Evolutionary conservation across 1,140 invertebrate genomes (phyloP).

Genomic region (Sycophaga agraensis): DNA sequence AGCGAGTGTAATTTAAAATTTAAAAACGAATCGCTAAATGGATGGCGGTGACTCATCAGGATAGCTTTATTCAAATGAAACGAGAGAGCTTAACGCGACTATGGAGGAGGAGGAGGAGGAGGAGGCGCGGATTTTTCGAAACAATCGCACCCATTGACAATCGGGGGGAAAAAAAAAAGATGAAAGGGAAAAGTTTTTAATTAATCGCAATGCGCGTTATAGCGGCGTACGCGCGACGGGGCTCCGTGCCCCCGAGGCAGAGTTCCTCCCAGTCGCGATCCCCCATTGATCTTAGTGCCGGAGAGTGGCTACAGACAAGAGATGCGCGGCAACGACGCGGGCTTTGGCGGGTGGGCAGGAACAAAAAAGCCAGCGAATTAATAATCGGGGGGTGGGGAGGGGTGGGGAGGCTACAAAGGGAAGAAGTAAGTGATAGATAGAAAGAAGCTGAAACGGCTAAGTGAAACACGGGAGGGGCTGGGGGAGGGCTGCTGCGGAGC

Average conservation of each 20-base stretch:
- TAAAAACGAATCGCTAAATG: too few relatives aligned
- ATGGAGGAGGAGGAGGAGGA: too few relatives aligned
- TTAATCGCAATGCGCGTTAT: background rate
- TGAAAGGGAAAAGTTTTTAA: constrained; percentile 4
- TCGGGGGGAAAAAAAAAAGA: background rate
- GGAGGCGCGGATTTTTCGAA: too few relatives aligned
- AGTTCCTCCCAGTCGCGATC: background rate
- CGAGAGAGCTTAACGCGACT: too few relatives aligned
- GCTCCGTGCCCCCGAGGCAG: too few relatives aligned
- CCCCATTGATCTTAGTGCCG: constrained; percentile 6
- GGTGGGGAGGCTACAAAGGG: too few relatives aligned
- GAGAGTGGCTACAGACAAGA: background rate
- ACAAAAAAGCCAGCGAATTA: constrained; percentile 9
- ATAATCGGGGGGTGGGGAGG: constrained; percentile 10
- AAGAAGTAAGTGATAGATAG: constrained; percentile 18
- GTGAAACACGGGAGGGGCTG: background rate
- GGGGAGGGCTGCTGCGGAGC: background rate
- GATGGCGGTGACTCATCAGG: too few relatives aligned
- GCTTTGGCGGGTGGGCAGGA: background rate
- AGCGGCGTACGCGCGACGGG: too few relatives aligned
- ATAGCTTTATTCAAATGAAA: too few relatives aligned
- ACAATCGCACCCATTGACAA: too few relatives aligned
- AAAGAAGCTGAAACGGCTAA: constrained; percentile 12
- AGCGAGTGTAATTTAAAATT: too few relatives aligned
- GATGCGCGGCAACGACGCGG: too few relatives aligned